Evolutionary conservation across 2,888 invertebrate genomes (phyloP).

Genomic region (Unio delphinus): DNA sequence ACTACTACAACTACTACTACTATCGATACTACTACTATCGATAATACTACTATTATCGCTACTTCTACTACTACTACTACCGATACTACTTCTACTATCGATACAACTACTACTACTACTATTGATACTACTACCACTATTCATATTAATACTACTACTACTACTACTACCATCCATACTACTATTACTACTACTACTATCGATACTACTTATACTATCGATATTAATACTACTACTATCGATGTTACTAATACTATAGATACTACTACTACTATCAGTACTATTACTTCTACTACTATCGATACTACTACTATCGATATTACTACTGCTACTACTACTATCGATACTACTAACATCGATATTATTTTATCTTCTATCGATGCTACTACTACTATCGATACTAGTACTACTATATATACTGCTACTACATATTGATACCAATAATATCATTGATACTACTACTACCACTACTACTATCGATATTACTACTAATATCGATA

Average conservation of each 20-base stretch:
- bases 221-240: conserved; percentile 17
- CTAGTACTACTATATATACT: no score
- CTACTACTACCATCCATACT: conserved; percentile 24
- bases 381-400: not conserved
- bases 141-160: not conserved
- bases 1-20: not conserved
- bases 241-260: conserved; percentile 20
- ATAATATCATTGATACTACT: no score
- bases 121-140: no score
- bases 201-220: no score
- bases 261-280: conserved; percentile 17
- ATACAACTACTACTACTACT: no score
- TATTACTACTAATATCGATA: no score
- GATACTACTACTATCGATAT: conserved; percentile 14
- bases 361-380: not conserved
- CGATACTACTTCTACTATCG: no score
- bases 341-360: not conserved
- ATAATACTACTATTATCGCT: not conserved
- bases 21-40: not conserved
- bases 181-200: conserved; percentile 22
- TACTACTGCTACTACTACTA: conserved; percentile 19
- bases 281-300: conserved; percentile 19
- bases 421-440: no score
- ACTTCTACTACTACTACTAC: not conserved
- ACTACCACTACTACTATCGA: no score